Evolutionary conservation across 2,113 vertebrate species (phyloP).

Genomic region (Pangasianodon hypophthalmus): DNA sequence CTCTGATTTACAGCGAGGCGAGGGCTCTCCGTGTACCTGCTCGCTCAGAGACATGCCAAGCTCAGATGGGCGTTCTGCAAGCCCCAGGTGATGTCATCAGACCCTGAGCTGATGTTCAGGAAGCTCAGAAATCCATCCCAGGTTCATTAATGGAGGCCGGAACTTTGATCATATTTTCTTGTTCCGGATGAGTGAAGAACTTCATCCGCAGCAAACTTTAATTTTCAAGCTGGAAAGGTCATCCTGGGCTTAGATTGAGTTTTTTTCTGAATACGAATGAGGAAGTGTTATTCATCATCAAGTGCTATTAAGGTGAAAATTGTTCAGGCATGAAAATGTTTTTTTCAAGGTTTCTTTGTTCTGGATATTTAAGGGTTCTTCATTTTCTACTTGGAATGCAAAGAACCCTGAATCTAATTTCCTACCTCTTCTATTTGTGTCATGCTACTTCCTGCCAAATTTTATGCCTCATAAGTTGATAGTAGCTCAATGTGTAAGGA

Average conservation of each 20-base stretch:
- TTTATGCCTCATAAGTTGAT: neutral
- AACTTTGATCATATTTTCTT: neutral
- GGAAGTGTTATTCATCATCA: neutral
- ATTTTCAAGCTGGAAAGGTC: neutral
- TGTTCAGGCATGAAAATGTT: slow-evolving; percentile 2
- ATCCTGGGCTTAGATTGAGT: neutral
- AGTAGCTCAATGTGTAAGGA: too few relatives aligned
- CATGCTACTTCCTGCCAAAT: neutral
- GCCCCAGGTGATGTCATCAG: slow-evolving; percentile 6
- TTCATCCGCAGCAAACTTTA: neutral
- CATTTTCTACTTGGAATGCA: neutral
- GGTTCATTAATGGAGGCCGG: neutral
- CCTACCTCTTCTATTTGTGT: neutral
- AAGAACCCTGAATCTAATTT: neutral
- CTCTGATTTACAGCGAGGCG: neutral
- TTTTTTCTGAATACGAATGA: neutral
- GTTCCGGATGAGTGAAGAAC: neutral
- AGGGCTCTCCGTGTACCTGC: neutral
- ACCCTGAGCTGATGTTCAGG: neutral
- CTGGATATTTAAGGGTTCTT: neutral
- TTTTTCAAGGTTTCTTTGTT: neutral
- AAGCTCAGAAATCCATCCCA: neutral
- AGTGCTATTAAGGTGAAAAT: neutral
- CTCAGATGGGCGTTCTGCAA: neutral
- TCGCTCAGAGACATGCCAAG: neutral